A percentile compares a stretch with the other conserved stretches of the same genome.
Evolutionary conservation across 2,113 vertebrate species (phyloP).

Genomic region (Engraulis encrasicolus): DNA sequence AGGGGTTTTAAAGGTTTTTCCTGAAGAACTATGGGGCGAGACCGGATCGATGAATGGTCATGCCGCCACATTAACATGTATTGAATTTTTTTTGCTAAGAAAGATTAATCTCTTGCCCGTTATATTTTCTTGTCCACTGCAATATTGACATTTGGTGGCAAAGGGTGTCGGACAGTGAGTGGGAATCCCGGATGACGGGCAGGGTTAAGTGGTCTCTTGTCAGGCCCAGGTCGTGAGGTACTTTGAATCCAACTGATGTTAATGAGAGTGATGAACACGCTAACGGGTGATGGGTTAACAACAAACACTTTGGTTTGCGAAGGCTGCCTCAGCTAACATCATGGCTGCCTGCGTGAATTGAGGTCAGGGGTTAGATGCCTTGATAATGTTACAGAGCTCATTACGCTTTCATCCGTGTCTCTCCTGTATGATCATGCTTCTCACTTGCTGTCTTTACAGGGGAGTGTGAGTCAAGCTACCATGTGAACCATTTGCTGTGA

Average conservation of each 20-base stretch:
- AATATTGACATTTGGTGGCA: constrained; percentile 22
- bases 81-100: constrained; percentile 26
- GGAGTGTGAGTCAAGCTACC: neutral
- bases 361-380: neutral
- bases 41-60: constrained; percentile 32
- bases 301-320: neutral
- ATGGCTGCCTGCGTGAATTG: neutral
- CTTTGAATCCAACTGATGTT: neutral
- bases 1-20: constrained; percentile 29
- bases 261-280: neutral
- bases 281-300: neutral
- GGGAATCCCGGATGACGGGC: neutral
- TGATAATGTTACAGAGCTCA: neutral
- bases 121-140: constrained; percentile 6
- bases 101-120: constrained; percentile 30
- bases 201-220: neutral
- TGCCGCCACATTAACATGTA: constrained; percentile 41
- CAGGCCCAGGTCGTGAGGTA: neutral
- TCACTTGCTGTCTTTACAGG: neutral
- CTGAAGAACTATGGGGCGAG: constrained; percentile 33
- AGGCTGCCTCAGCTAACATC: neutral
- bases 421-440: neutral
- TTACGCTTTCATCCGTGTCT: neutral
- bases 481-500: constrained; percentile 11
- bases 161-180: neutral